Base-by-base conservation (phyloP, 2,797 vertebrate species). In the Tokudaia muenninki region DNA sequence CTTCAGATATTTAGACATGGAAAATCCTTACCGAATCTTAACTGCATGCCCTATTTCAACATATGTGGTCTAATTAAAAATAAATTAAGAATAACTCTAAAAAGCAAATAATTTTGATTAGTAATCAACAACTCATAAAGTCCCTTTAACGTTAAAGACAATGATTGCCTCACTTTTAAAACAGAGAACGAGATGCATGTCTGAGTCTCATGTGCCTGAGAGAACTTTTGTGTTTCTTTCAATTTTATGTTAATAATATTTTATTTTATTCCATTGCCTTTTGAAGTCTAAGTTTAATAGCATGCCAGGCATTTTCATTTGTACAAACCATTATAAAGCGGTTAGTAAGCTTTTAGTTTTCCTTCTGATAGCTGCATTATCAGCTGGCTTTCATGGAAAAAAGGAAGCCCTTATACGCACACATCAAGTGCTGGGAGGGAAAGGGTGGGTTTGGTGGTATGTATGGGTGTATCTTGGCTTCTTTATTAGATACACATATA, bases 141-240 rank as follows among this genome's bases (percentile, higher is more conserved):
- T 99, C 98, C 98, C 98, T 99, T 99, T 99, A 99, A 99, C 98
- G 98, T 93, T 98, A 97, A 98, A 98, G 95, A 98, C 29, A 95
- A 96, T 96, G 94, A 97, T 80, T 98, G 97, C 97, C 98, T 98
- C 97, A 97, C 96, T 97, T 98, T 98, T 98, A 97, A 98, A 98
- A 97, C 96, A 82, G 81, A 94, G 80, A 97, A 95, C 47, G 50
- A 97, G 90, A 96, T 98, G 98, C 98, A 99, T 99, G 98, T 98
- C 94, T 94, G 95, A 98, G 97, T 98, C 96, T 98, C 98, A 98
- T 98, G 98, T 99, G 98, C 98, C 98, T 98, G 98, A 99, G 98
- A 99, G 92, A 98, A 98, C 77, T 70, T 97, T 97, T 97, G 93
- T 97, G 87, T 98, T 98, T 97, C 86, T 98, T 97, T 96, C 67